Evolutionary conservation across 2,888 invertebrate genomes (phyloP).

Genomic region (Platypus cylindrus): DNA sequence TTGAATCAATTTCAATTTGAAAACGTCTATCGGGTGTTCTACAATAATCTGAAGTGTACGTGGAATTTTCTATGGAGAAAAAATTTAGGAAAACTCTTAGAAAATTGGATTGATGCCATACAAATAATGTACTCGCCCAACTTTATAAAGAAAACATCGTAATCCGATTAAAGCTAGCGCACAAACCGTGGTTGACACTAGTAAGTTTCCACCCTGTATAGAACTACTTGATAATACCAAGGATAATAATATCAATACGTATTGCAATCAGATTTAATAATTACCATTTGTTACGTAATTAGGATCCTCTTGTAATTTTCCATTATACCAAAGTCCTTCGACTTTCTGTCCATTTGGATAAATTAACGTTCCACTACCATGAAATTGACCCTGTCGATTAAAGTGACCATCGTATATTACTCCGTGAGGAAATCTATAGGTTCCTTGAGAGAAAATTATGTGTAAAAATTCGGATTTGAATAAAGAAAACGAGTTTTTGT

Average conservation of each 20-base stretch:
- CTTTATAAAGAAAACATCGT: no score
- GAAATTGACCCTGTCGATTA: slow-evolving; percentile 16
- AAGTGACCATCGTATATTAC: slow-evolving; percentile 19
- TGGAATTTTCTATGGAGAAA: slow-evolving; percentile 1
- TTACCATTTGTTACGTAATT: slow-evolving; percentile 4
- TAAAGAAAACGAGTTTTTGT: neutral
- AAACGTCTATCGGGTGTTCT: slow-evolving; percentile 14
- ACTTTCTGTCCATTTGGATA: slow-evolving; percentile 18
- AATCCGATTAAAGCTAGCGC: no score
- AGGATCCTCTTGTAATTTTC: slow-evolving; percentile 10
- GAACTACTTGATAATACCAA: no score
- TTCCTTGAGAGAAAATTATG: no score
- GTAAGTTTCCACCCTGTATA: no score
- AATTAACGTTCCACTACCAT: slow-evolving; percentile 16
- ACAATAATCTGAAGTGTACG: slow-evolving; percentile 8
- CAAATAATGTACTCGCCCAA: no score
- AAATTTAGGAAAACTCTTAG: no score
- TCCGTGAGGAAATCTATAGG: slow-evolving; percentile 19
- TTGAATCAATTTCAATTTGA: slow-evolving; percentile 11
- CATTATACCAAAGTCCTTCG: slow-evolving; percentile 17
- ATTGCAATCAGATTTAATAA: no score
- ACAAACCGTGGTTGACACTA: no score
- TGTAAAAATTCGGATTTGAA: no score
- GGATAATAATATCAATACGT: no score
- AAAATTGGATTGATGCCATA: no score